Percentiles rank a stretch among this genome's conserved stretches.
These are phyloP conservation scores for Bufo gargarizans DNA, from an alignment of 2,113 vertebrate species.

Conservation along the genomic window DNA sequence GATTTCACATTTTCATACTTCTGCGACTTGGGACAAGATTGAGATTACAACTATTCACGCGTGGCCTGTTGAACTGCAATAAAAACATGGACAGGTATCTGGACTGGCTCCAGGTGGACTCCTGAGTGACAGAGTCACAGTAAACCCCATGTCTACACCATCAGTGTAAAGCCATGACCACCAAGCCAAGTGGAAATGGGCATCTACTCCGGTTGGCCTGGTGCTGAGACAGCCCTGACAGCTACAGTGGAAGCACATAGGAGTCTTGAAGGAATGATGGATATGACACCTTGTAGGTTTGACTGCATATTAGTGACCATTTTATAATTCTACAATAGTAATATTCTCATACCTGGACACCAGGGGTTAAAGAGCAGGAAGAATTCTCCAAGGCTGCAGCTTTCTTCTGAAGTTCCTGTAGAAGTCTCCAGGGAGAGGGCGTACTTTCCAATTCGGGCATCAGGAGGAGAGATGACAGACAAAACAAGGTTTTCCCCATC, in stretches of 20 bases:
- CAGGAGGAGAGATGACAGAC: constrained; percentile 74
- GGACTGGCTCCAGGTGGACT: background rate
- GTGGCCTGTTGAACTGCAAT: background rate
- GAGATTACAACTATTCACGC: background rate
- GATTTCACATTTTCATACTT: background rate
- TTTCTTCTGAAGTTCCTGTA: constrained; percentile 63
- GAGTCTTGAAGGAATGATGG: too few species aligned
- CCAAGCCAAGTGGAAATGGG: too few species aligned
- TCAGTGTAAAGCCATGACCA: background rate
- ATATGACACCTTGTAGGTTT: too few species aligned
- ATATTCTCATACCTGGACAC: constrained; percentile 80
- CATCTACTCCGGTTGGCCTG: too few species aligned
- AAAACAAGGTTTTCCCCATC: constrained; percentile 69
- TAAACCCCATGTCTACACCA: too few species aligned
- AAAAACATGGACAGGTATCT: background rate
- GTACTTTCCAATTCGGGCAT: constrained; percentile 83
- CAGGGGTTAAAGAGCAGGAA: constrained; percentile 90
- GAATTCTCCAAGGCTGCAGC: constrained; percentile 76
- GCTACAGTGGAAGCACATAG: too few species aligned
- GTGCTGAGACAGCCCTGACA: too few species aligned
- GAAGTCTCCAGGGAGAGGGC: constrained; percentile 72
- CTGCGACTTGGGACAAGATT: background rate
- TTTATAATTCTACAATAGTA: too few species aligned
- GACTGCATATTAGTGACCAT: too few species aligned
- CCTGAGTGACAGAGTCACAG: background rate